Conservation (phyloP, 2,888 invertebrate species). For the Oscheius sp. region DNA sequence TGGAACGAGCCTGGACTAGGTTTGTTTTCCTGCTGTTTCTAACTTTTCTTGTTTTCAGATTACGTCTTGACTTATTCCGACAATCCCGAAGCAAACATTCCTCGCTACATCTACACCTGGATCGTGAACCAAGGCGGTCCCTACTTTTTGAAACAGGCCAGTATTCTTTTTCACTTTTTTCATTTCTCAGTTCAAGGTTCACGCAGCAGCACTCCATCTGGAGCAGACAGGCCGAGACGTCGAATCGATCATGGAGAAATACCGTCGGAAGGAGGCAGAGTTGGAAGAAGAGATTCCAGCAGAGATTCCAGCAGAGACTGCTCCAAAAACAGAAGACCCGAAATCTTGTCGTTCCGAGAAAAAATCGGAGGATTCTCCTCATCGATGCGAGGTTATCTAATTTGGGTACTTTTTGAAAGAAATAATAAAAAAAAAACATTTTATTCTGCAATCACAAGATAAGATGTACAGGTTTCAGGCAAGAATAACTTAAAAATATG, state of each 20-base stretch:
- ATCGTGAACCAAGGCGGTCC: constrained; percentile 76
- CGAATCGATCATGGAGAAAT: constrained; percentile 36
- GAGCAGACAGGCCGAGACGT: constrained; percentile 44
- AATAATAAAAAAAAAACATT: too few relatives aligned
- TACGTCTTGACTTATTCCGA: constrained; percentile 77
- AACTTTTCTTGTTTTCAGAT: constrained; percentile 63
- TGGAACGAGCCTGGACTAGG: constrained; percentile 74
- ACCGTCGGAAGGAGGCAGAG: background rate
- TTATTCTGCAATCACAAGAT: too few relatives aligned
- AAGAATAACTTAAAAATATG: too few relatives aligned
- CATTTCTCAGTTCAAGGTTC: constrained; percentile 39
- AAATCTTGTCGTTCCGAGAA: too few relatives aligned
- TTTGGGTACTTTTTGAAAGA: too few relatives aligned
- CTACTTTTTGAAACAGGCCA: constrained; percentile 59
- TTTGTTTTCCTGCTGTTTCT: background rate
- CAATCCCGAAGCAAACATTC: constrained; percentile 77
- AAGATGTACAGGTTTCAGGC: too few relatives aligned
- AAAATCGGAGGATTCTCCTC: too few relatives aligned
- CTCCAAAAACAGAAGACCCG: too few relatives aligned
- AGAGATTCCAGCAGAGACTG: background rate
- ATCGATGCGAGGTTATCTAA: too few relatives aligned
- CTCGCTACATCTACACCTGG: constrained; percentile 76
- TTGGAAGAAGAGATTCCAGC: background rate
- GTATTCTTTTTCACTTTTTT: background rate
- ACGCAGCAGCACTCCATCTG: constrained; percentile 51